Percentiles rank a stretch among this genome's conserved stretches.
Conservation (phyloP, 2,797 vertebrate species). For the Cossypha dichroa region DNA sequence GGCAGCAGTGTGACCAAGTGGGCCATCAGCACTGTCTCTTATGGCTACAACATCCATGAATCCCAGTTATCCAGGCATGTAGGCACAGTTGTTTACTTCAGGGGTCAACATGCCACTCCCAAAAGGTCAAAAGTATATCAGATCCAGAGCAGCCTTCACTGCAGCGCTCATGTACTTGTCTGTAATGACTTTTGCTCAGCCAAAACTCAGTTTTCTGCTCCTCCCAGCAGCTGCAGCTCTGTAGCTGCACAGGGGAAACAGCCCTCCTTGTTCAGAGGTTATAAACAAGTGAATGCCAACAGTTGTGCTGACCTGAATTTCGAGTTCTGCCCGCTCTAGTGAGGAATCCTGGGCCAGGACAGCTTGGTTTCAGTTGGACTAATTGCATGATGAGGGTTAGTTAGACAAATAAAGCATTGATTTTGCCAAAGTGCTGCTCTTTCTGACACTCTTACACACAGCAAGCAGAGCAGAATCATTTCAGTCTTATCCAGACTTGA, state of each 20-base stretch:
- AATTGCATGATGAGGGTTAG: not conserved
- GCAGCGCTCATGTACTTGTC: not conserved
- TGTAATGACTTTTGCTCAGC: not conserved
- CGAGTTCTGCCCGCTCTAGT: not conserved
- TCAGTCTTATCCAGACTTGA: not conserved
- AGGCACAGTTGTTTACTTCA: not conserved
- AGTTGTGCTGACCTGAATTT: not conserved
- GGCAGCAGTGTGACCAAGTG: not conserved
- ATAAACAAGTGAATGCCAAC: not conserved
- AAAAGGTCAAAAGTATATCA: not conserved
- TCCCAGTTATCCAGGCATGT: not conserved
- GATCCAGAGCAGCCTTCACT: not conserved
- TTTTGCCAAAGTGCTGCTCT: not conserved
- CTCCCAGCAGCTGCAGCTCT: constrained; percentile 45
- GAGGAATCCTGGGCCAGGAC: not conserved
- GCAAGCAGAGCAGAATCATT: not conserved
- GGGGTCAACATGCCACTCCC: not conserved
- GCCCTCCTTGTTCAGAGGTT: not conserved
- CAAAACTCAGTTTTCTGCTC: constrained; percentile 8
- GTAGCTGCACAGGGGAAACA: not conserved
- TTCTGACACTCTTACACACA: not conserved
- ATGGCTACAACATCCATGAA: not conserved
- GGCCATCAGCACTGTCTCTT: not conserved
- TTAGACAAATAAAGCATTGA: not conserved
- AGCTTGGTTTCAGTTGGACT: not conserved